Base-by-base conservation (phyloP, 2,888 invertebrate species). In the Amorpha juglandis region DNA sequence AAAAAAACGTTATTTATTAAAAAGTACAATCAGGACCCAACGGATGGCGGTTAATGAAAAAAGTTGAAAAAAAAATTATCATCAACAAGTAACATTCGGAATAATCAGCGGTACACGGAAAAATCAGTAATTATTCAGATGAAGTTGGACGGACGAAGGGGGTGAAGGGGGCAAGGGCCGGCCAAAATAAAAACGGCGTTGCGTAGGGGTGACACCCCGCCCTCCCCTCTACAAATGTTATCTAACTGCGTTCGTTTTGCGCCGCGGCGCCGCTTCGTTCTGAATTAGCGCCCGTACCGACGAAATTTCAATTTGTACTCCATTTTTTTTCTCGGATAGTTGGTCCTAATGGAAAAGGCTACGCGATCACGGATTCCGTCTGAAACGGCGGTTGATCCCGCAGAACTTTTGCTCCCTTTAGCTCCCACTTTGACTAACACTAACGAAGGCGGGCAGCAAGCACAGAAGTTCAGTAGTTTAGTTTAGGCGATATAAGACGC, bases 51-150 rank as follows among this genome's bases (percentile, higher is more conserved):
- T 88, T 89, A 90, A 91, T 88, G 90, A 89, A 90, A 87, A 83
- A 83, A 86, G 87, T 86, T 82, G 73, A 76, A 86, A 84, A 87
- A 84, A 89, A 90, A 90, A 89, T 91, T 89, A 92, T 91, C 92
- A 90, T 91, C 90, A 89, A 90, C 92, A 91, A 92, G 92, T 91
- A 92, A 92, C 92, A 92, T 91, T 92, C 91, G 88, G 92, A 90
- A 92, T 93, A 92, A 93, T 93, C 92, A 93, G 93, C 89, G 91
- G 92, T 90, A 92, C 92, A 92, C 91, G 91, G 90, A 92, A 93
- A 93, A 92, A 93, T 92, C 92, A 92, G 92, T 93, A 93, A 93
- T 93, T 93, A 93, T 93, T 93, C 93, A 92, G 93, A 93, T 93
- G 92, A 93, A 92, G 93, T 93, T 91, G 92, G 92, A 92, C 92